Conservation (phyloP, 2,113 vertebrate genomes). For the Eclectus roratus region DNA sequence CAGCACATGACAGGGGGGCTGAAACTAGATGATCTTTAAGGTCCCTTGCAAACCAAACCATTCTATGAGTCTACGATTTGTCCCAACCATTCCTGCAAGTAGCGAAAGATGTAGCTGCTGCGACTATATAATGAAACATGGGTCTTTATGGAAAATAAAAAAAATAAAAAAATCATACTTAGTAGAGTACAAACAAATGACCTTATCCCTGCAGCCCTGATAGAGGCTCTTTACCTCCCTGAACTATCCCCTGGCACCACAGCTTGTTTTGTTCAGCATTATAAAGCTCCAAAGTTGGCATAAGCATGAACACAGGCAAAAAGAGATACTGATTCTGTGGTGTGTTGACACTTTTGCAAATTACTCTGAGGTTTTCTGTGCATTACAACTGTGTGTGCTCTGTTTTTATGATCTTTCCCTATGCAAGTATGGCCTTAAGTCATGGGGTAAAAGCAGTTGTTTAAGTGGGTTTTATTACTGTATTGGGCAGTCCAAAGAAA, state of each 20-base stretch:
- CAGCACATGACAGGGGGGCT: not conserved
- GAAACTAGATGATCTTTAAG: not conserved
- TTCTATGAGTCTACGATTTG: not conserved
- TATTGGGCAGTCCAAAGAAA: not conserved
- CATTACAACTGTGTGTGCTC: not conserved
- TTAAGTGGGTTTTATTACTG: not conserved
- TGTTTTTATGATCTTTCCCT: not conserved
- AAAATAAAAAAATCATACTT: not conserved
- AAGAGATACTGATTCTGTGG: not conserved
- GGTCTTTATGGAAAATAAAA: not conserved
- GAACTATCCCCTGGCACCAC: not conserved
- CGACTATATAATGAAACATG: not conserved
- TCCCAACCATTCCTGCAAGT: not conserved
- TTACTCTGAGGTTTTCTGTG: not conserved
- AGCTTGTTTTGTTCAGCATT: not conserved
- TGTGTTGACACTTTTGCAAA: not conserved
- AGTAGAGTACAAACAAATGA: not conserved
- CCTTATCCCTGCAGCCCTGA: not conserved
- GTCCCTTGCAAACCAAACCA: not conserved
- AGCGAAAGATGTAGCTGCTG: not conserved
- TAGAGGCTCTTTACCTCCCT: not conserved
- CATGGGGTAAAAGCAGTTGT: not conserved
- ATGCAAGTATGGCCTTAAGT: not conserved
- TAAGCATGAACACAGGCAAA: not conserved
- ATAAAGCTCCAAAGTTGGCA: not conserved